Base-by-base conservation (phyloP, 2,113 vertebrate species). In the Calidris pugnax region DNA sequence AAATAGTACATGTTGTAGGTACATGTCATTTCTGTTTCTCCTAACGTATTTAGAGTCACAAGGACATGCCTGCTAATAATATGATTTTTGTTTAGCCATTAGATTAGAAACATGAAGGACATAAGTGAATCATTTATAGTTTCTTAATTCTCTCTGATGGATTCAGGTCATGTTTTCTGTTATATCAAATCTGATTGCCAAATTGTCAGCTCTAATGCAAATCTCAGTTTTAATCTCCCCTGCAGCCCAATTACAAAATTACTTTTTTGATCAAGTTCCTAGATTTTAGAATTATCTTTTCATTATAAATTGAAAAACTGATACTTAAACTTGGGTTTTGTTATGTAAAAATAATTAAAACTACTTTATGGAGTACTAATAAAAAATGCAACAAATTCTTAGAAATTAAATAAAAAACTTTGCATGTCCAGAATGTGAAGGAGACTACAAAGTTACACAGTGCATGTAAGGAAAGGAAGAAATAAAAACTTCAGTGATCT, bases 81-180 rank as follows among this genome's bases (percentile, higher is more conserved):
- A 81, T 0, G 10, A 67, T 2, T 17, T 85, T 74, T 75, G 27
- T 91, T 93, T 80, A 83, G 45, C 41, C n/a, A 59, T 64, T 90
- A 90, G 11, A 78, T 81, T 68, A 60, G 85, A 92, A 93, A 78
- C 30, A 56, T n/a, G 48, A 84, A 95, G 78, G 81, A 92, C 79
- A 72, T 28, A 87, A 91, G 74, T 48, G 62, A 96, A 91, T 95
- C 86, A 93, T 93, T 93, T 93, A 47, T 56, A 77, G 57, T 93
- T 94, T 91, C 95, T 82, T 97, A 97, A 97, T 97, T 96, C 88
- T 77, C 75, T 60, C 23, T 92, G 96, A 96, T 96, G 67, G 93
- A 97, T 97, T 97, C 96, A 94, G 96, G 91, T 96, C 96, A 97
- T 97, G 87, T 94, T 97, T 96, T 87, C 80, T 95, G 79, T 93